Evolutionary conservation across 2,797 vertebrate species (phyloP).

Genomic region (Acanthiza pusilla): DNA sequence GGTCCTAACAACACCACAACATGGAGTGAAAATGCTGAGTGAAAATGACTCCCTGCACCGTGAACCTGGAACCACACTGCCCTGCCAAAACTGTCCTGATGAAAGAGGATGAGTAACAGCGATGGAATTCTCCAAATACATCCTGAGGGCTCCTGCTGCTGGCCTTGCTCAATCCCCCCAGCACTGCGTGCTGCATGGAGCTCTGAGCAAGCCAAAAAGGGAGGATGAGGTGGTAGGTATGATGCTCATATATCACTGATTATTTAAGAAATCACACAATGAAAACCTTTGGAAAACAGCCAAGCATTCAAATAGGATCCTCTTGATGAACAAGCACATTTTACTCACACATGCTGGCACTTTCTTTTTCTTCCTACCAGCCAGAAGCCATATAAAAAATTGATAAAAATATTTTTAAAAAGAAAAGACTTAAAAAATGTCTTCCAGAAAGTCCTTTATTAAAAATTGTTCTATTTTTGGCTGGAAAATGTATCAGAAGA

Average conservation of each 20-base stretch:
- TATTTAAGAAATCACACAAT: neutral
- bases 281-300: constrained; percentile 6
- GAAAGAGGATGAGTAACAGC: neutral
- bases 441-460: neutral
- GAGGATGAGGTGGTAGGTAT: neutral
- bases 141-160: neutral
- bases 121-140: neutral
- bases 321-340: constrained; percentile 32
- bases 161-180: neutral
- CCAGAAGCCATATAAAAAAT: neutral
- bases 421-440: neutral
- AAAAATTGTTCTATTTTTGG: constrained; percentile 5
- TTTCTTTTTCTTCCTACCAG: neutral
- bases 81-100: neutral
- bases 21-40: neutral
- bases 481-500: constrained; percentile 54
- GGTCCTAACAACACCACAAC: constrained; percentile 79
- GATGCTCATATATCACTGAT: neutral
- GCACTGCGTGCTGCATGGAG: neutral
- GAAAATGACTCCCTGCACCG: neutral
- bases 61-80: neutral
- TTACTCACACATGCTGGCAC: neutral
- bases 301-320: neutral
- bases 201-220: constrained; percentile 4
- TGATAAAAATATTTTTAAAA: neutral